Percentiles rank a stretch among this genome's conserved stretches.
phyloP scores from a whole-genome alignment of 2,888 invertebrate genomes.

The Phengaris arion region DNA sequence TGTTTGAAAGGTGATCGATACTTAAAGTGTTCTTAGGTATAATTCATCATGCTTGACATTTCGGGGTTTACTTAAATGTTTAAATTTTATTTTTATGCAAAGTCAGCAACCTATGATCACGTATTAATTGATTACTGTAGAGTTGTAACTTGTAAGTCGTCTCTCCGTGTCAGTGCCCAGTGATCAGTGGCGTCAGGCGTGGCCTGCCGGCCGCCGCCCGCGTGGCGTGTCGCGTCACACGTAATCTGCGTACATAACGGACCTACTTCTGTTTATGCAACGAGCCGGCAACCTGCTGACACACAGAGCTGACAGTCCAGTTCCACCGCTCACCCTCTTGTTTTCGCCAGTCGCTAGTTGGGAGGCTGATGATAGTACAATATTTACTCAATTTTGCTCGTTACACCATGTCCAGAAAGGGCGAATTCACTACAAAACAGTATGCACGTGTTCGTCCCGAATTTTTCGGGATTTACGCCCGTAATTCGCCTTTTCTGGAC shows the following conservation, averaged over 20 bases:
- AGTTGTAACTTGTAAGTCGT: neutral
- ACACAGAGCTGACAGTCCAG: neutral
- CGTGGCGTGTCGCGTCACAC: neutral
- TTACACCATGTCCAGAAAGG: too few species aligned
- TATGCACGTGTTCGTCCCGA: too few species aligned
- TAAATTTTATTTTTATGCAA: neutral
- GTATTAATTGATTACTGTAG: neutral
- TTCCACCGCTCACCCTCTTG: neutral
- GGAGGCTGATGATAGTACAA: neutral
- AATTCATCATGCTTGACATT: too few species aligned
- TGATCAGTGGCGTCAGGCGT: neutral
- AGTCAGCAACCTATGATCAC: neutral
- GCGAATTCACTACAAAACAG: too few species aligned
- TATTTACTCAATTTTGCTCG: neutral
- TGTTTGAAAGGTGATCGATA: too few species aligned
- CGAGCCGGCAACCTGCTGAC: conserved; percentile 10
- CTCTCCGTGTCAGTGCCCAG: neutral
- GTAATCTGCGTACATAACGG: conserved; percentile 11
- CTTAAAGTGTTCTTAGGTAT: too few species aligned
- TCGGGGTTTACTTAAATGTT: too few species aligned
- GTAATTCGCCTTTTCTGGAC: too few species aligned
- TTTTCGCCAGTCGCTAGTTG: neutral
- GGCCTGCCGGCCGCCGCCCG: neutral
- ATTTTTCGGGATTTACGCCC: too few species aligned
- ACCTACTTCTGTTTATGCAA: neutral